Evolutionary conservation across 2,113 vertebrate genomes (phyloP), one percentile per base, ranked within the genome.

Genomic region (Myxocyprinus asiaticus): DNA sequence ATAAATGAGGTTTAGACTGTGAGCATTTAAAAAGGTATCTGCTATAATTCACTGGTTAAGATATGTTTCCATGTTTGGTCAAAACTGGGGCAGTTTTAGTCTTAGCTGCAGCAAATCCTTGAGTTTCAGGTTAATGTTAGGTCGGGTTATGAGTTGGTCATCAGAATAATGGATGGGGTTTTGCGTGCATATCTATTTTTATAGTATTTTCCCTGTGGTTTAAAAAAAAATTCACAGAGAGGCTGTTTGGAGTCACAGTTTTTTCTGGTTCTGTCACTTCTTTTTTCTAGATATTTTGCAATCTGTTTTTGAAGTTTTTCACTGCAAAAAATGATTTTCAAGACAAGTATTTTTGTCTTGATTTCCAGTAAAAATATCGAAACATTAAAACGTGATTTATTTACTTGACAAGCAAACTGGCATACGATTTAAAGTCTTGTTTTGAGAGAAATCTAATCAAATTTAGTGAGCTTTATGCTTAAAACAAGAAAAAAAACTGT

Each of bases 11-110:
- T 65, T 22, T 47, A 5, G 42, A 79, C 64, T 50, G 62, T 53
- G 76, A 80, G 65, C 78, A 62, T 85, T 82, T 84, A 63, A 81
- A 33, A 78, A 70, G 79, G 10, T 76, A 78, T 84, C 62, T 12
- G 17, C 53, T 67, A 53, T 76, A 81, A 77, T 81, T 78, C 83
- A 72, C 4, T 7, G 59, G 64, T 75, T 68, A 63, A 74, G 53
- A 59, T 77, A 78, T 66, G 69, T 77, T 87, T 74, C 82, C 59
- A 77, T 83, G 79, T 81, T 83, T 81, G 81, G 72, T 76, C 69
- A 83, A 61, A 77, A 77, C 67, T 65, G 59, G 71, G 51, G 67
- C 67, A 80, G 73, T 50, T 81, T 68, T 75, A 58, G 72, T 79
- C 81, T 79, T 42, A 7, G 58, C 79, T 45, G 67, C 74, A 67